These are phyloP conservation scores for Naja naja DNA, from an alignment of 2,113 vertebrate species.

Conservation along the genomic window DNA sequence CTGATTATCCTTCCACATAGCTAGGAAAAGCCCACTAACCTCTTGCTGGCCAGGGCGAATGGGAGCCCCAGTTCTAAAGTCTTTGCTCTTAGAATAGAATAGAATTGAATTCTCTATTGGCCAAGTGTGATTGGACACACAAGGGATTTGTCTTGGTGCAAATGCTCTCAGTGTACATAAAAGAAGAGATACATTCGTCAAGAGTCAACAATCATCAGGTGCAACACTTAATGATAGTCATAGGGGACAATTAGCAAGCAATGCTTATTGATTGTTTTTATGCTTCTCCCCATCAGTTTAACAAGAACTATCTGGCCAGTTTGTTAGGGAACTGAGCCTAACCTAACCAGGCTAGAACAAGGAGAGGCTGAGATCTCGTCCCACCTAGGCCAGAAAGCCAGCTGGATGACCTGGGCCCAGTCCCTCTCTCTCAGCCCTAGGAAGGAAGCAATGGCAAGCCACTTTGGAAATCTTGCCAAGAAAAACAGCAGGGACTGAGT, in stretches of 20 bases:
- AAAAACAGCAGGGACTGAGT: not conserved
- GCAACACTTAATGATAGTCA: too few species aligned
- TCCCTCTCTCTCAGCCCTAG: not conserved
- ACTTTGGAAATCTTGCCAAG: not conserved
- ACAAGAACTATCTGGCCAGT: not conserved
- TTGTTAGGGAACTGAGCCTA: not conserved
- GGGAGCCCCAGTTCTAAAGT: not conserved
- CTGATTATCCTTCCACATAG: not conserved
- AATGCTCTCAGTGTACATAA: too few species aligned
- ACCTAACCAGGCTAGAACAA: not conserved
- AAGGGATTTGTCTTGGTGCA: too few species aligned
- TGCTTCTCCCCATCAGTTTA: too few species aligned
- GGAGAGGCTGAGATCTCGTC: not conserved
- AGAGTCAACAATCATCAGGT: too few species aligned
- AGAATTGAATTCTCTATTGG: too few species aligned
- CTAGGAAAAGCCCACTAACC: not conserved
- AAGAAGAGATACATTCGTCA: too few species aligned
- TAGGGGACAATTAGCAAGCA: too few species aligned
- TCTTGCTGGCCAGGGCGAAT: not conserved
- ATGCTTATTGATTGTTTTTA: too few species aligned
- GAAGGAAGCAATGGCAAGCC: not conserved
- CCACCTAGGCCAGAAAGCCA: not conserved
- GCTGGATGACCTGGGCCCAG: not conserved
- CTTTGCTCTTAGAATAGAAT: not conserved
- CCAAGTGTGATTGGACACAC: too few species aligned